Evolutionary conservation across 2,797 vertebrate genomes (phyloP).

Genomic region (Betta splendens): DNA sequence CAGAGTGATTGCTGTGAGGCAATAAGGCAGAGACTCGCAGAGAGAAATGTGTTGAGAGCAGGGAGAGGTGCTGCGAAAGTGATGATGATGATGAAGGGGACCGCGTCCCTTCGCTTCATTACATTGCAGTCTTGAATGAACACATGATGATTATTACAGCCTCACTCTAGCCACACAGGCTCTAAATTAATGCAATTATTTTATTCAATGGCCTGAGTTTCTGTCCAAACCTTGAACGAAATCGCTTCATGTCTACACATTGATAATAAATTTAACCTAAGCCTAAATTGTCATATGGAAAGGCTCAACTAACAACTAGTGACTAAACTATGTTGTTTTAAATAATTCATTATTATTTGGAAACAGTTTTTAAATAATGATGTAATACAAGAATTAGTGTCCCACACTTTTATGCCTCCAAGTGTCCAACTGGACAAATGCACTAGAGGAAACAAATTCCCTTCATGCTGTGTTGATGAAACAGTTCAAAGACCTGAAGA

Average conservation of each 20-base stretch:
- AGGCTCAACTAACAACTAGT: too few species aligned
- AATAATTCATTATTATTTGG: too few species aligned
- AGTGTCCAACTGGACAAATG: too few species aligned
- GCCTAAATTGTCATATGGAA: neutral
- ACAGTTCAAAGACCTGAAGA: too few species aligned
- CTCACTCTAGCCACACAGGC: conserved; percentile 4
- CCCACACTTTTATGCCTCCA: too few species aligned
- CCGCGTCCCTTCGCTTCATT: conserved; percentile 41
- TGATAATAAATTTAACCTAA: neutral
- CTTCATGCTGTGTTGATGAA: too few species aligned
- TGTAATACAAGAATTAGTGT: too few species aligned
- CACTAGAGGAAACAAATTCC: too few species aligned
- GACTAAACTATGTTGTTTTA: too few species aligned
- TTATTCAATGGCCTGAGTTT: neutral
- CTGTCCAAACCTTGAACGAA: neutral
- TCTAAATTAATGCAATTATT: neutral
- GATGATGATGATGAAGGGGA: conserved; percentile 30
- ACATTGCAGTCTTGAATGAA: conserved; percentile 44
- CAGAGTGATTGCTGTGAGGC: conserved; percentile 21
- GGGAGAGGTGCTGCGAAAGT: conserved; percentile 29
- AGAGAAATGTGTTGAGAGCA: conserved; percentile 48
- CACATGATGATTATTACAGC: conserved; percentile 27
- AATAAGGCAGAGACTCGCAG: conserved; percentile 3
- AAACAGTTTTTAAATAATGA: too few species aligned
- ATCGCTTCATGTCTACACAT: too few species aligned